Base-by-base conservation (phyloP, 1,140 invertebrate genomes). In the Leptinotarsa undecemlineata region DNA sequence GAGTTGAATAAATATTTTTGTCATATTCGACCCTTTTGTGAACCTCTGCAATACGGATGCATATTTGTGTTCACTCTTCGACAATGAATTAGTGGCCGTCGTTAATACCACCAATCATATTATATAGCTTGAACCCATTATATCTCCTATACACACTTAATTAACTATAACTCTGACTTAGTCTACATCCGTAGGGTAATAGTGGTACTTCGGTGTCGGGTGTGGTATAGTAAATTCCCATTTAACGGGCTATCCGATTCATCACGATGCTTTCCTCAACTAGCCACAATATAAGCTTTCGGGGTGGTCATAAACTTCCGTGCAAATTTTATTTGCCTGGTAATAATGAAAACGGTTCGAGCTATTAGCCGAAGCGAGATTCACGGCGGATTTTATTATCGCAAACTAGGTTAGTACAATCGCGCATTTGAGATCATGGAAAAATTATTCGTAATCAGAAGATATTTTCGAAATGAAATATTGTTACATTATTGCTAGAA, bases 141-240 rank as follows among this genome's bases (percentile, higher is more conserved):
- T 64, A 64, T 64, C 63, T 64, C 63, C 15, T 57, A 57, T 23
- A 64, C 63, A 64, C 63, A 23, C 63, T 64, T 64, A 64, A 64
- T 64, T 64, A 64, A 64, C 63, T 64, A 64, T 64, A 64, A 64
- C 63, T 64, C 63, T 64, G 63, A 64, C 63, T 64, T 64, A 64
- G 63, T 21, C 63, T 64, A 33, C 63, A 57, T 57, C 51, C 51
- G n/a, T 57, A 57, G 63, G 26, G n/a, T 64, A 64, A 64, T 64
- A 20, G 63, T 4, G 63, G 63, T 26, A 64, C 17, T 64, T 64
- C 19, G 26, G 63, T 64, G 63, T 64, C 63, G 26, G 63, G 63
- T 64, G 63, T 64, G 20, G 63, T 17, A 15, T 64, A 64, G 63
- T 64, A 64, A 64, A 64, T 64, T 21, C 11, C 26, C 63, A 21